These are phyloP conservation scores for Cyprinodon variegatus DNA, from an alignment of 2,113 vertebrate species.

Conservation along the genomic window DNA sequence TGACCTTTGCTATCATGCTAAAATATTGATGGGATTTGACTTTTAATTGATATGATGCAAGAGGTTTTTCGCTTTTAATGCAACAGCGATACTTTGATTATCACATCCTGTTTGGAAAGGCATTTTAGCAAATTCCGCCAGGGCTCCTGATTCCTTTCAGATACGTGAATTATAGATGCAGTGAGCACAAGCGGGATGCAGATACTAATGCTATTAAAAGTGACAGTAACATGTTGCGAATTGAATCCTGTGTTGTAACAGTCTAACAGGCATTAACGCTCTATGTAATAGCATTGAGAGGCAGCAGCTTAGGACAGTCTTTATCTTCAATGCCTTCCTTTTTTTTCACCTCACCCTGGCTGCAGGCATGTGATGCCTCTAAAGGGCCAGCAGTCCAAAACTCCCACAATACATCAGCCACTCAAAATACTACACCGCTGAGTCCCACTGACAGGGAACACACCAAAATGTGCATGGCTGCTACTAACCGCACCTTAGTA, in stretches of 20 bases:
- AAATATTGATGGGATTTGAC: slow-evolving; percentile 7
- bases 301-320: neutral
- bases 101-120: slow-evolving; percentile 40
- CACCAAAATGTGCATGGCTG: slow-evolving; percentile 6
- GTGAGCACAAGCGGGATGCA: slow-evolving; percentile 25
- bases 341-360: slow-evolving; percentile 40
- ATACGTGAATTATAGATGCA: slow-evolving; percentile 62
- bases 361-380: slow-evolving; percentile 30
- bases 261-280: neutral
- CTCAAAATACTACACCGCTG: slow-evolving; percentile 28
- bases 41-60: slow-evolving; percentile 14
- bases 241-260: neutral
- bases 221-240: slow-evolving; percentile 7
- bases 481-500: slow-evolving; percentile 22
- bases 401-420: slow-evolving; percentile 25
- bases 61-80: slow-evolving; percentile 7
- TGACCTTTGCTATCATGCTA: slow-evolving; percentile 5
- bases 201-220: slow-evolving; percentile 18
- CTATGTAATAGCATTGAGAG: neutral
- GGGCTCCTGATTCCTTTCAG: slow-evolving; percentile 18
- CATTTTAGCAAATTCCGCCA: slow-evolving; percentile 39
- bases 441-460: slow-evolving; percentile 24
- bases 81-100: slow-evolving; percentile 22
- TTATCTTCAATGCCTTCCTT: neutral
- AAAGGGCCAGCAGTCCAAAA: slow-evolving; percentile 28